Evolutionary conservation across 1,140 invertebrate species (phyloP).

Genomic region (Thaumetopoea pityocampa): DNA sequence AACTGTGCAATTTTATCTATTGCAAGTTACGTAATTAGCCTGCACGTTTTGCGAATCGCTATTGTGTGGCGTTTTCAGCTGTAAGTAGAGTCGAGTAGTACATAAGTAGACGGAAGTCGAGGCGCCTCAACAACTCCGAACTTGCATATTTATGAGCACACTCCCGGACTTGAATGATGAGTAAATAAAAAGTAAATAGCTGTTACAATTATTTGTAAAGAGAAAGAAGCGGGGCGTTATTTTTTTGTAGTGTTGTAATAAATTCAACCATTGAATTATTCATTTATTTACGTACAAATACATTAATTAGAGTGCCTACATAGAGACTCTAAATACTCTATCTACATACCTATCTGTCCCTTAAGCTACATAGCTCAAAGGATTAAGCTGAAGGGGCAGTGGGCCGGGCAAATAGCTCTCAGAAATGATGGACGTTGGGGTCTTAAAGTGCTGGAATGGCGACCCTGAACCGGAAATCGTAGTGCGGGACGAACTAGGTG

Average conservation of each 20-base stretch:
- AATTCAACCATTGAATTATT: constrained; percentile 5
- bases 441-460: no score
- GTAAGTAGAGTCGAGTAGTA: constrained; percentile 48
- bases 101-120: no score
- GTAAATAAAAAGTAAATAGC: constrained; percentile 47
- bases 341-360: no score
- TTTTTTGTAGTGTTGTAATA: constrained; percentile 2
- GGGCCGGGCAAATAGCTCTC: no score
- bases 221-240: constrained; percentile 6
- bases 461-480: no score
- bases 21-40: constrained; percentile 33
- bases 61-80: constrained; percentile 44
- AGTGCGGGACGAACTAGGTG: no score
- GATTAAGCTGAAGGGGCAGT: no score
- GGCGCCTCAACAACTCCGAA: constrained; percentile 41
- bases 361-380: no score
- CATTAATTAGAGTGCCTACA: no score
- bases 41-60: constrained; percentile 26
- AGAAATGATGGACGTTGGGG: no score
- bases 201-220: constrained; percentile 26
- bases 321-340: no score
- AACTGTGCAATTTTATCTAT: constrained; percentile 38
- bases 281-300: no score
- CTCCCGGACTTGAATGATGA: constrained; percentile 52
- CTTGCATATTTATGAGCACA: constrained; percentile 61